Conservation (phyloP, 2,888 invertebrate genomes). For the Spodoptera picta region DNA sequence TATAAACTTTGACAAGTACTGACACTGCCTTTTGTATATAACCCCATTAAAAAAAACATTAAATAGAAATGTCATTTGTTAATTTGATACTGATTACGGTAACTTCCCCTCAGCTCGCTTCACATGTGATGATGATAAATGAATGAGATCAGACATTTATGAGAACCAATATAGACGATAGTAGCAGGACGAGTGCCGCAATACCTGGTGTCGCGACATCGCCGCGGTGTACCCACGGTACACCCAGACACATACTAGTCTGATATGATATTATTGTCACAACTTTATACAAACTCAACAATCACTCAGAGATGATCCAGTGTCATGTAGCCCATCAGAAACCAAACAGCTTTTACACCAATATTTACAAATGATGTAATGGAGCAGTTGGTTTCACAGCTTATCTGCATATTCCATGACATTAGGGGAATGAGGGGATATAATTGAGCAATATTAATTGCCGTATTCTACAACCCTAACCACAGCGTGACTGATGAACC, state of each 20-base stretch:
- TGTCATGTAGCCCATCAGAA: constrained; percentile 22
- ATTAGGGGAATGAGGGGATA: constrained; percentile 30
- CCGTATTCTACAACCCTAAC: constrained; percentile 37
- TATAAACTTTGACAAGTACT: constrained; percentile 9
- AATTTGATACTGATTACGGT: constrained; percentile 51
- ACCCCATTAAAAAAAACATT: constrained; percentile 26
- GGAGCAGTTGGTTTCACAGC: constrained; percentile 21
- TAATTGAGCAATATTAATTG: constrained; percentile 48
- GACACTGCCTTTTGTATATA: constrained; percentile 16
- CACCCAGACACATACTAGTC: constrained; percentile 49
- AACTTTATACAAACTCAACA: constrained; percentile 56
- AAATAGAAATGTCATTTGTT: constrained; percentile 38
- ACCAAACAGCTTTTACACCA: constrained; percentile 11
- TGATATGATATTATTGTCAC: constrained; percentile 74
- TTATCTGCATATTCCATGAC: constrained; percentile 17
- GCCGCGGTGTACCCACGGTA: constrained; percentile 11
- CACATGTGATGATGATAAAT: constrained; percentile 56
- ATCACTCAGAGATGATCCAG: constrained; percentile 37
- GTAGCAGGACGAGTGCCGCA: constrained; percentile 9
- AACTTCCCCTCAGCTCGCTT: constrained; percentile 32
- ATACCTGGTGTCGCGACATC: constrained; percentile 16
- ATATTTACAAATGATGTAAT: constrained; percentile 21
- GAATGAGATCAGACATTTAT: constrained; percentile 63
- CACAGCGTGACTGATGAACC: constrained; percentile 35
- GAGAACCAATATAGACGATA: constrained; percentile 39